phyloP scores from a whole-genome alignment of 2,888 invertebrate species.

The Nudaria mundana region DNA sequence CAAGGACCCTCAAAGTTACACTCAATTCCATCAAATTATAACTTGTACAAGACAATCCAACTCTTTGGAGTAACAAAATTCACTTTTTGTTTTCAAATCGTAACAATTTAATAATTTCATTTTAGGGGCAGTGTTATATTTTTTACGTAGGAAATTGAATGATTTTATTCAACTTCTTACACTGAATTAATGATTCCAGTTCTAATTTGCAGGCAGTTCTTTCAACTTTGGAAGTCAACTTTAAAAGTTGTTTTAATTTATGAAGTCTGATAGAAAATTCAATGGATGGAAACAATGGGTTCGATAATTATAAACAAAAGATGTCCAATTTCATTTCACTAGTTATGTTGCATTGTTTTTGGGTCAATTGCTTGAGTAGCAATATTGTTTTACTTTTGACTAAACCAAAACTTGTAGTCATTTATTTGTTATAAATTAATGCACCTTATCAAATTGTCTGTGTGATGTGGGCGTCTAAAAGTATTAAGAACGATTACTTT shows the following conservation, averaged over 20 bases:
- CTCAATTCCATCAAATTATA: constrained; percentile 38
- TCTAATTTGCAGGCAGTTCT: constrained; percentile 51
- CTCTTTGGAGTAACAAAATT: constrained; percentile 35
- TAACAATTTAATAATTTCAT: constrained; percentile 50
- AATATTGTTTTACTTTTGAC: constrained; percentile 21
- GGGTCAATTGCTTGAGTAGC: constrained; percentile 26
- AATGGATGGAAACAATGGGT: constrained; percentile 57
- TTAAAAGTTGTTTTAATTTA: constrained; percentile 73
- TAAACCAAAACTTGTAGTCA: constrained; percentile 11
- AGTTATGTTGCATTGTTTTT: constrained; percentile 22
- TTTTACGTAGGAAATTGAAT: constrained; percentile 53
- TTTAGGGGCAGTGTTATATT: constrained; percentile 43
- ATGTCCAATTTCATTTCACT: constrained; percentile 42
- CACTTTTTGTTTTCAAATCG: constrained; percentile 41
- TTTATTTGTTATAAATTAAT: no score
- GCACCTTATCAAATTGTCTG: no score
- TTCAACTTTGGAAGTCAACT: constrained; percentile 62
- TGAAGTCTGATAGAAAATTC: constrained; percentile 65
- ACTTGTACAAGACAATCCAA: constrained; percentile 36
- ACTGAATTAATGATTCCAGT: constrained; percentile 68
- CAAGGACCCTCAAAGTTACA: constrained; percentile 25
- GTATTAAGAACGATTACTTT: constrained; percentile 25
- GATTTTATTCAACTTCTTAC: constrained; percentile 71
- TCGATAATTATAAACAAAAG: constrained; percentile 57
- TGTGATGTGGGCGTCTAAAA: constrained; percentile 10